Evolutionary conservation across 2,113 vertebrate genomes (phyloP), one percentile per base, ranked within the genome.

Genomic region (Phoenicopterus ruber): DNA sequence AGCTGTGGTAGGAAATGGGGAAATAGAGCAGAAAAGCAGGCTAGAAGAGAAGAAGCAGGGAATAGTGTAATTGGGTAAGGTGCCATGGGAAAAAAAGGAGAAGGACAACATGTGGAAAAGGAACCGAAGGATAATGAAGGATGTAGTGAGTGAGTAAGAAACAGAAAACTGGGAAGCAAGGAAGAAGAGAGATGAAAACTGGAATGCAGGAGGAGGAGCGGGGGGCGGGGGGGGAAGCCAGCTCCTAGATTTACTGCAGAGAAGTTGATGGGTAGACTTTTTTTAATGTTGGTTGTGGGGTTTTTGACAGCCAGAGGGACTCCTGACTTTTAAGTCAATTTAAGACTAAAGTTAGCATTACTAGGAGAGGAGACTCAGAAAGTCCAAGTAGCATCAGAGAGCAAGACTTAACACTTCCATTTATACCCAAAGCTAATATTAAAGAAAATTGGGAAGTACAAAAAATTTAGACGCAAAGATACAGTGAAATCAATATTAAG

Each of bases 1-100:
- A 65, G 20, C 49, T 80, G 40, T 54, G 17, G 54, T 17, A 80
- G 54, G 87, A 95, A 95, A 77, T 50, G 49, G 54, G 44, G 86
- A 96, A 97, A 92, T 82, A 96, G 85, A 96, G 86, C 95, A 88
- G 88, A 97, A 96, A 90, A 94, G 63, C 62, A 90, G 84, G 49
- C 82, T 91, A 76, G 61, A 95, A 67, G 25, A 71, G 59, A 84
- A 88, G 86, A 82, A 47, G 67, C 89, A 83, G 21, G 46, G 54
- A 93, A 76, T 25, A 85, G 15, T 50, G 52, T 91, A 94, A 91
- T 73, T 97, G 86, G 62, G 88, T 85, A 78, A 81, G 25, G 40
- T 42, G 38, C 19, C 80, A 78, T 63, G 65, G 91, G 91, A 61
- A 91, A 93, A 87, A 63, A 79, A 76, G 10, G 10, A 58, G 15